Conservation (phyloP, 2,113 vertebrate species). For the Suricata suricatta region DNA sequence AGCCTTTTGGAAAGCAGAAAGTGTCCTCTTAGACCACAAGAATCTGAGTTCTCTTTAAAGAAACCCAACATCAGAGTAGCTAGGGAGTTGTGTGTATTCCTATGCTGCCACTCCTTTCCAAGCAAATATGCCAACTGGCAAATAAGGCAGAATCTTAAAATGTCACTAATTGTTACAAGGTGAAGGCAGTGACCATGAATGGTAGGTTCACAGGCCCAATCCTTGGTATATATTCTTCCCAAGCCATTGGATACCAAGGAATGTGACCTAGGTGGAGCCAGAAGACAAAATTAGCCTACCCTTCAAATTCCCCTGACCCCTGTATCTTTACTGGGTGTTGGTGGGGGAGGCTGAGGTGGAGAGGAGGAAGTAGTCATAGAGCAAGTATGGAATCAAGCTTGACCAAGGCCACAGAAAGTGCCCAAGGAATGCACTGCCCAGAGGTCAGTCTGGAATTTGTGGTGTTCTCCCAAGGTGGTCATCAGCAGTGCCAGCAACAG, state of each 20-base stretch:
- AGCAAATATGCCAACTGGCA: slow-evolving; percentile 36
- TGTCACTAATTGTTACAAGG: slow-evolving; percentile 39
- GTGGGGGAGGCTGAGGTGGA: neutral
- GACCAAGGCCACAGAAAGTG: slow-evolving; percentile 26
- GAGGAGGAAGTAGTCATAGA: neutral
- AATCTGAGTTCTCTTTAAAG: slow-evolving; percentile 29
- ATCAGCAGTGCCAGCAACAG: neutral
- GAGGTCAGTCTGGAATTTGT: slow-evolving; percentile 49
- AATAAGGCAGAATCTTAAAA: slow-evolving; percentile 39
- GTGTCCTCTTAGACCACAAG: neutral
- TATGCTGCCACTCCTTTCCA: neutral
- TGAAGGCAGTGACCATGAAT: slow-evolving; percentile 9
- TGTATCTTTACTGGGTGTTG: neutral
- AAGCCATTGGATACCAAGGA: slow-evolving; percentile 31
- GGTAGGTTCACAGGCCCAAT: neutral
- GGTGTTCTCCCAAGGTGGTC: neutral
- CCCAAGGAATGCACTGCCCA: slow-evolving; percentile 37
- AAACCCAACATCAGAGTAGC: neutral
- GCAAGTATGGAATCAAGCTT: slow-evolving; percentile 26
- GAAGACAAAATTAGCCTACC: slow-evolving; percentile 40
- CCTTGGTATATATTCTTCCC: slow-evolving; percentile 43
- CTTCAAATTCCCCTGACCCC: slow-evolving; percentile 51
- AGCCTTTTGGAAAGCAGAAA: slow-evolving; percentile 46
- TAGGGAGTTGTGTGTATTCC: neutral
- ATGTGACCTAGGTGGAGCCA: slow-evolving; percentile 41